phyloP scores from a whole-genome alignment of 2,113 vertebrate genomes.

The Baryphthengus martii region DNA sequence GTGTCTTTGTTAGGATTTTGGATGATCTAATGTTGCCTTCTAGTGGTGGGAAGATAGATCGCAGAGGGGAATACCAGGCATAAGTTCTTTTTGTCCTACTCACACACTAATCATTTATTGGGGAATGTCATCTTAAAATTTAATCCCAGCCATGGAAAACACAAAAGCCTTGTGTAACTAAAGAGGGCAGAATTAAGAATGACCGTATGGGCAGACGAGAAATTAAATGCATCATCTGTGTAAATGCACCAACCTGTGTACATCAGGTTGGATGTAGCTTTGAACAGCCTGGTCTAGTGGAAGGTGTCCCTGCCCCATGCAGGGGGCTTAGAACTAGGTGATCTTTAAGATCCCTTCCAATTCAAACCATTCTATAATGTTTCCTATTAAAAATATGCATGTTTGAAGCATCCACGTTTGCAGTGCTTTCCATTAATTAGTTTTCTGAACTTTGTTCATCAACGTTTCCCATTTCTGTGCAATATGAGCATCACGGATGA shows the following conservation, averaged over 20 bases:
- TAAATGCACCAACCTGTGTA: too few species aligned
- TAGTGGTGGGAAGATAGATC: not conserved
- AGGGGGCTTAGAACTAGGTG: too few species aligned
- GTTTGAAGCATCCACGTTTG: not conserved
- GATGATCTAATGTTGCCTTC: constrained; percentile 12
- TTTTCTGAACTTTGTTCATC: not conserved
- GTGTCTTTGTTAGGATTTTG: not conserved
- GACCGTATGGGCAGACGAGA: fast-evolving
- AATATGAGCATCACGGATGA: fast-evolving
- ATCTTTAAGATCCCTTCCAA: too few species aligned
- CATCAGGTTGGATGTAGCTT: too few species aligned
- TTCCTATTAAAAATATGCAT: not conserved
- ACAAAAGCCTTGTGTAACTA: not conserved
- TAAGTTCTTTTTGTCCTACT: not conserved
- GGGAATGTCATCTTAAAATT: not conserved
- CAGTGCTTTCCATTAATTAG: not conserved
- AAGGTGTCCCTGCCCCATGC: too few species aligned
- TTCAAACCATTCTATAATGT: too few species aligned
- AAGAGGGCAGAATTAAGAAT: not conserved
- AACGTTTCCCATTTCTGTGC: not conserved
- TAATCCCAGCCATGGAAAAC: not conserved
- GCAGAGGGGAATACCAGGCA: not conserved
- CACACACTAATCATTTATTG: not conserved
- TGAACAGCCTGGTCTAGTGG: too few species aligned
- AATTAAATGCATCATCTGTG: not conserved